A percentile compares a stretch with the other conserved stretches of the same genome.
Conservation (phyloP, 92 coral and sea anemone species). For the Diadumene lineata region DNA sequence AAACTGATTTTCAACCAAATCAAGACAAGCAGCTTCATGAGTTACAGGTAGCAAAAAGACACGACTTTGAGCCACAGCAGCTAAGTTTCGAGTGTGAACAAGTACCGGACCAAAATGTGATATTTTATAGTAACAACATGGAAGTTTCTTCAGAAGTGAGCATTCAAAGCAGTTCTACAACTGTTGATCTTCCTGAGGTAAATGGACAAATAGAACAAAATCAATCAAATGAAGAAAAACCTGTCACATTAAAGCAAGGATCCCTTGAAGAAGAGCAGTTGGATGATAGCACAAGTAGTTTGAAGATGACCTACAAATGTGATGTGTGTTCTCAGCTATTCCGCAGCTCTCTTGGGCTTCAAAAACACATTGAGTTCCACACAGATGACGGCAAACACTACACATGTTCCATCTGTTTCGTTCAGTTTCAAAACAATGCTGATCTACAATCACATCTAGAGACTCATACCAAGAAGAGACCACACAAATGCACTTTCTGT, state of each 20-base stretch:
- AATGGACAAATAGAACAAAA: neutral
- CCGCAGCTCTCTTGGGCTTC: conserved; percentile 91
- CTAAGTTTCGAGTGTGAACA: neutral
- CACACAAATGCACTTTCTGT: conserved; percentile 89
- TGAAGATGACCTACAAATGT: conserved; percentile 72
- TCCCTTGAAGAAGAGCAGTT: neutral
- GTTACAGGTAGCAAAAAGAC: neutral
- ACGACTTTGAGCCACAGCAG: neutral
- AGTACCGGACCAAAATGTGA: neutral
- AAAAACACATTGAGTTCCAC: conserved; percentile 94
- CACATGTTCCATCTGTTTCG: conserved; percentile 86
- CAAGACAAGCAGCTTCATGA: conserved; percentile 3
- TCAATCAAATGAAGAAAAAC: neutral
- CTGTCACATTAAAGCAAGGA: conserved; percentile 3
- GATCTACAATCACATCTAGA: conserved; percentile 79
- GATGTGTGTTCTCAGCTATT: conserved; percentile 92
- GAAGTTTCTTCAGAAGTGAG: neutral
- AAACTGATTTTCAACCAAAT: neutral
- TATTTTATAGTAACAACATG: neutral
- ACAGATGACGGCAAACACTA: conserved; percentile 84
- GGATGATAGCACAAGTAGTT: neutral
- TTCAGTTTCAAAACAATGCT: conserved; percentile 56
- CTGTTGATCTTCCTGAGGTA: neutral
- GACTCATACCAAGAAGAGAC: conserved; percentile 81
- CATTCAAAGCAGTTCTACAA: neutral